phyloP scores from a whole-genome alignment of 1,140 invertebrate genomes.

The Drosophila quadrilineata region DNA sequence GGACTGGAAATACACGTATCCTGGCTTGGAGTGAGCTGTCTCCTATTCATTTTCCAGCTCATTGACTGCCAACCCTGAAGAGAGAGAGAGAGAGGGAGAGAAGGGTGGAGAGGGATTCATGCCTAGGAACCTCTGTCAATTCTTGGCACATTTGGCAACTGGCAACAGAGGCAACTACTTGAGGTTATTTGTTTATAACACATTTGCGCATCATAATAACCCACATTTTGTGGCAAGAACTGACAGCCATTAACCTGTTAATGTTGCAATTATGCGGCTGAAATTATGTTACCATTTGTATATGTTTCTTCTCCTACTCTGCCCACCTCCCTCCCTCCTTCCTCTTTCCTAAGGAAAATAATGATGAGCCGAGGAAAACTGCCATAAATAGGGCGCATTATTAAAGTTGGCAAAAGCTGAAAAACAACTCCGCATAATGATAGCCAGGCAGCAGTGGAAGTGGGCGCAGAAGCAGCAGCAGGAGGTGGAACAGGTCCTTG shows the following conservation, averaged over 20 bases:
- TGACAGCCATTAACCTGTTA: conserved; percentile 67
- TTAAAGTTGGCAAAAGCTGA: conserved; percentile 40
- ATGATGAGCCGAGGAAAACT: conserved; percentile 1
- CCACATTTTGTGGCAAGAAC: conserved; percentile 50
- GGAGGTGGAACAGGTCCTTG: background rate
- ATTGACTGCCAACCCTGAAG: conserved; percentile 2
- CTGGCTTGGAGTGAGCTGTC: conserved; percentile 10
- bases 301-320: conserved; percentile 2
- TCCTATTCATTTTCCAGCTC: conserved; percentile 18
- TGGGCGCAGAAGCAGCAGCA: conserved; percentile 1
- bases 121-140: too few species aligned
- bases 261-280: conserved; percentile 75
- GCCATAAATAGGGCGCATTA: conserved; percentile 42
- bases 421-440: conserved; percentile 31
- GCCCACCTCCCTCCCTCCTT: too few species aligned
- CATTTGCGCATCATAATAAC: conserved; percentile 72
- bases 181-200: conserved; percentile 42
- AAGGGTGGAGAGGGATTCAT: too few species aligned
- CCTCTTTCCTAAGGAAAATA: background rate
- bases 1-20: too few species aligned
- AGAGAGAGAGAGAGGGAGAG: too few species aligned
- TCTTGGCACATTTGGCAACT: too few species aligned
- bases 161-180: conserved; percentile 16
- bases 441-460: conserved; percentile 2
- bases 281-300: conserved; percentile 51